Percentiles rank a stretch among this genome's conserved stretches.
These are phyloP conservation scores for Esox niger DNA, from an alignment of 2,113 vertebrate species.

Conservation along the genomic window DNA sequence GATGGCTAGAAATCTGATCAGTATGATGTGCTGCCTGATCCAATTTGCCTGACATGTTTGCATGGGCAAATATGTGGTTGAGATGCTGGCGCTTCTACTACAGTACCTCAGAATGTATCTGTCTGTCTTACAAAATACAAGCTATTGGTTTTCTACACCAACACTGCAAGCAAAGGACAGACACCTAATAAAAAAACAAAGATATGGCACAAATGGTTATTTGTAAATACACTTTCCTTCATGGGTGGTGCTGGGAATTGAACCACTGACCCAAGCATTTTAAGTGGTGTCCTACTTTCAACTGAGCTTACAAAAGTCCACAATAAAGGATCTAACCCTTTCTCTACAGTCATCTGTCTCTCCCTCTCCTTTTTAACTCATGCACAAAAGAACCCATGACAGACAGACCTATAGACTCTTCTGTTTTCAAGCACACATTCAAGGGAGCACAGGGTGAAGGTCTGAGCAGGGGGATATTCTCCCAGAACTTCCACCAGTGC, in stretches of 20 bases:
- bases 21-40: too few species aligned
- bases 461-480: conserved; percentile 1
- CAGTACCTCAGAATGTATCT: background rate
- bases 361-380: too few species aligned
- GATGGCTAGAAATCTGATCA: too few species aligned
- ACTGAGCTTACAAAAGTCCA: too few species aligned
- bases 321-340: background rate
- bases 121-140: background rate
- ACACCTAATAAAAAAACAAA: too few species aligned
- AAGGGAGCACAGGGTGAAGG: background rate
- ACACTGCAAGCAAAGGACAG: background rate
- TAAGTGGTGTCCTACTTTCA: too few species aligned
- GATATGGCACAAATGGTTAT: too few species aligned
- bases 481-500: conserved; percentile 25
- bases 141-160: background rate
- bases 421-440: background rate
- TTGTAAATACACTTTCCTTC: too few species aligned
- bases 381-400: background rate
- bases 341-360: too few species aligned
- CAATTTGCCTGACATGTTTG: conserved; percentile 54
- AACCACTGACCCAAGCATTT: too few species aligned
- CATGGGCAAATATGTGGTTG: conserved; percentile 50
- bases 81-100: background rate
- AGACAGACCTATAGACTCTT: background rate
- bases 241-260: too few species aligned